A percentile compares a stretch with the other conserved stretches of the same genome.
Evolutionary conservation across 1,140 invertebrate genomes (phyloP).

Genomic region (Linepithema humile): DNA sequence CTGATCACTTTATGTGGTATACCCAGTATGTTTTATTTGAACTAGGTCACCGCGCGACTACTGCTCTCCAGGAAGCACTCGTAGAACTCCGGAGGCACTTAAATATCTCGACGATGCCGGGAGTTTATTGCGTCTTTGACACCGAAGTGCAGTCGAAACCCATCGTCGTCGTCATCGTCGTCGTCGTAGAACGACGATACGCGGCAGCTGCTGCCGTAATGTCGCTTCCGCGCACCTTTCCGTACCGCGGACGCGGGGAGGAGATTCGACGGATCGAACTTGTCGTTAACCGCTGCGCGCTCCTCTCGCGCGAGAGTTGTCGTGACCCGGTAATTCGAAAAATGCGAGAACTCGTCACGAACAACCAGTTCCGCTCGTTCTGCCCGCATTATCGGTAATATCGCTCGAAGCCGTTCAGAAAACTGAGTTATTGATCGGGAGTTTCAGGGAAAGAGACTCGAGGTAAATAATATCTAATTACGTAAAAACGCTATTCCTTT

Average conservation of each 20-base stretch:
- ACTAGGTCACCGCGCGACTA: slow-evolving; percentile 67
- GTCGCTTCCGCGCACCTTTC: slow-evolving; percentile 6
- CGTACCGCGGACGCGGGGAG: background rate
- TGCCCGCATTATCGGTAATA: slow-evolving; percentile 21
- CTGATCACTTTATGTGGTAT: slow-evolving; percentile 48
- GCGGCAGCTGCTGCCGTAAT: slow-evolving; percentile 40
- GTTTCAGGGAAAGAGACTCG: background rate
- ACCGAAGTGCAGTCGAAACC: slow-evolving; percentile 43
- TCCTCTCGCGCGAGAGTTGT: background rate
- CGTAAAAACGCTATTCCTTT: background rate
- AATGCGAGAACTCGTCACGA: slow-evolving; percentile 18
- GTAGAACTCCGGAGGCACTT: slow-evolving; percentile 51
- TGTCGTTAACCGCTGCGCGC: slow-evolving; percentile 19
- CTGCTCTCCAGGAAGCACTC: slow-evolving; percentile 42
- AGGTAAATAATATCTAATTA: slow-evolving; percentile 42
- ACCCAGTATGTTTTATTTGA: slow-evolving; percentile 73
- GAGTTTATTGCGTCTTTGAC: slow-evolving; percentile 55
- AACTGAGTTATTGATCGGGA: slow-evolving; percentile 30
- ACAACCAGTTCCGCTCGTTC: background rate
- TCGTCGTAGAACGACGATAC: slow-evolving; percentile 39
- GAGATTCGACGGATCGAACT: slow-evolving; percentile 27
- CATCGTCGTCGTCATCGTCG: slow-evolving; percentile 38
- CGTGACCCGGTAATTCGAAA: slow-evolving; percentile 35
- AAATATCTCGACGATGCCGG: slow-evolving; percentile 28
- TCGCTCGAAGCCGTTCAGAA: background rate